Percentiles rank a stretch among this genome's conserved stretches.
These are phyloP conservation scores for Sebastes cheni DNA, from an alignment of 2,797 vertebrate species.

Conservation along the genomic window DNA sequence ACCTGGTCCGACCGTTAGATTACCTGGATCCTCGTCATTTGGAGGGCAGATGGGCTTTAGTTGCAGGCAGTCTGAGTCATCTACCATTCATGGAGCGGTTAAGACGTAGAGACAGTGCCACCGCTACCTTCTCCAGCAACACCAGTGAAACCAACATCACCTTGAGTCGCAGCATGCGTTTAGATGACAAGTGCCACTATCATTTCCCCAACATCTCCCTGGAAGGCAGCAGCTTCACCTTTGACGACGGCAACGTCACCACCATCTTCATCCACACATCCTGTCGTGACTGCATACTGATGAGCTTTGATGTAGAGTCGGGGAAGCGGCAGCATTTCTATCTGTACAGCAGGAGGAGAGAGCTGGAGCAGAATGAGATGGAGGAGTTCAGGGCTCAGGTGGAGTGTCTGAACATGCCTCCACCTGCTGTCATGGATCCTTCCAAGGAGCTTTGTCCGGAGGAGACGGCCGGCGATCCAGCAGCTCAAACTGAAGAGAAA, in stretches of 20 bases:
- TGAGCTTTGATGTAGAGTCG: too few species aligned
- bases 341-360: slow-evolving; percentile 38
- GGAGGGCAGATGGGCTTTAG: slow-evolving; percentile 25
- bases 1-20: slow-evolving; percentile 25
- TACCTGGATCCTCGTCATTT: not conserved
- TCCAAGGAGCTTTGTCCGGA: slow-evolving; percentile 13
- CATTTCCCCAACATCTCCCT: too few species aligned
- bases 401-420: slow-evolving; percentile 18
- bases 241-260: too few species aligned
- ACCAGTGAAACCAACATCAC: too few species aligned
- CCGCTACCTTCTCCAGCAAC: too few species aligned
- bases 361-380: slow-evolving; percentile 5
- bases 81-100: not conserved
- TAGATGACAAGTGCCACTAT: too few species aligned
- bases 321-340: too few species aligned
- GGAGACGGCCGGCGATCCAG: rapidly evolving
- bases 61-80: slow-evolving; percentile 20
- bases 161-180: too few species aligned
- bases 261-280: too few species aligned
- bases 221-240: too few species aligned
- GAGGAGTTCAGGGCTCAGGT: slow-evolving; percentile 21
- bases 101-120: not conserved
- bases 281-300: too few species aligned
- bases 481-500: not conserved
- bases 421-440: slow-evolving; percentile 5